A percentile compares a stretch with the other conserved stretches of the same genome.
Evolutionary conservation across 2,888 invertebrate genomes (phyloP).

Genomic region (Acanthococcus lagerstroemiae): DNA sequence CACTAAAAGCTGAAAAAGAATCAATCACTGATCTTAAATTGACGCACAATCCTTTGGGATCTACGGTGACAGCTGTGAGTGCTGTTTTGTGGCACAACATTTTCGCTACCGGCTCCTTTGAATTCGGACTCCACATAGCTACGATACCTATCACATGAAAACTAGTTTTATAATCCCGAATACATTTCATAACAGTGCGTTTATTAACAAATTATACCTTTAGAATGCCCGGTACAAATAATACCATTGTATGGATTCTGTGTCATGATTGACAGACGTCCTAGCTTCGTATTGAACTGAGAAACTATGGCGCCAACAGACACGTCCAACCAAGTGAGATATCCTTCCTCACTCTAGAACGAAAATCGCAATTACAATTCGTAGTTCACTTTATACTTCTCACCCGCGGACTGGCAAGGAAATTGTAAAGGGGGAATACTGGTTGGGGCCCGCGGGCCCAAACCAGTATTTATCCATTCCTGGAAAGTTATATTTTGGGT

Average conservation of each 20-base stretch:
- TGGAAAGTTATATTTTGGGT: no score
- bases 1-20: neutral
- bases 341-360: conserved; percentile 60
- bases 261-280: conserved; percentile 70
- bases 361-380: neutral
- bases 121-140: conserved; percentile 89
- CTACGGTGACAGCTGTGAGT: conserved; percentile 69
- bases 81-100: conserved; percentile 82
- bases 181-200: no score
- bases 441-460: no score
- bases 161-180: no score
- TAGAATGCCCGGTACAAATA: conserved; percentile 76
- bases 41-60: conserved; percentile 66
- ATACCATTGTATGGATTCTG: conserved; percentile 94
- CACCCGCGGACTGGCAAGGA: no score
- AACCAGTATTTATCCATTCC: neutral
- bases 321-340: conserved; percentile 84
- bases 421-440: no score
- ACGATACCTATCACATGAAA: conserved; percentile 66
- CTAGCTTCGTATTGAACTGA: conserved; percentile 64
- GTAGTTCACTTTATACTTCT: no score
- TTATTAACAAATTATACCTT: conserved; percentile 47
- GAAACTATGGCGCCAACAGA: conserved; percentile 83
- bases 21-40: neutral
- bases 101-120: conserved; percentile 73